A percentile compares a stretch with the other conserved stretches of the same genome.
Conservation (phyloP, 2,113 vertebrate genomes). For the Phoxinus phoxinus region DNA sequence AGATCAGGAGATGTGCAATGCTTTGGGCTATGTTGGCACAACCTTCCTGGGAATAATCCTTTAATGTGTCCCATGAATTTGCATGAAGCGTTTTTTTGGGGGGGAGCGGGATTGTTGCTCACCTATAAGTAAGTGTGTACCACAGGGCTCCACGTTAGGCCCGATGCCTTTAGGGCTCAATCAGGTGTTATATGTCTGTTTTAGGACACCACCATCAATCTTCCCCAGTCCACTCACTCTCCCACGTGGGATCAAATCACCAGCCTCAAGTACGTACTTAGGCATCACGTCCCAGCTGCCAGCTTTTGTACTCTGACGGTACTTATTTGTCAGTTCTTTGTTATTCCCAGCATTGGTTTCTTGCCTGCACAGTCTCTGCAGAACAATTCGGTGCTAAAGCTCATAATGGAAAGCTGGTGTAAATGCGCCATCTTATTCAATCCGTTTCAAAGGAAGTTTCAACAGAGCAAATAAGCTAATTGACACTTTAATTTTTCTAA, state of each 20-base stretch:
- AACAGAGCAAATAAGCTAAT: background rate
- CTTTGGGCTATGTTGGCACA: constrained; percentile 69
- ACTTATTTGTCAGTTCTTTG: constrained; percentile 53
- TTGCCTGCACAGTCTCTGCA: constrained; percentile 35
- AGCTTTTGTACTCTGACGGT: constrained; percentile 39
- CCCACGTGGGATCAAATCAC: constrained; percentile 68
- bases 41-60: constrained; percentile 72
- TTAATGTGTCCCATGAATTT: constrained; percentile 74
- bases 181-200: constrained; percentile 78
- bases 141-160: constrained; percentile 60
- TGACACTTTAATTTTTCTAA: constrained; percentile 39
- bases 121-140: constrained; percentile 65
- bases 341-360: constrained; percentile 39
- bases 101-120: constrained; percentile 63
- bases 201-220: constrained; percentile 77
- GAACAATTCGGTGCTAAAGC: constrained; percentile 23
- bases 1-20: constrained; percentile 71
- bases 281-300: constrained; percentile 27
- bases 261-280: constrained; percentile 60
- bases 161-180: constrained; percentile 72
- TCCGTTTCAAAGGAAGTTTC: constrained; percentile 21
- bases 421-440: constrained; percentile 41
- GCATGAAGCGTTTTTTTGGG: constrained; percentile 60
- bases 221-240: constrained; percentile 65
- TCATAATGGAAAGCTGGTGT: constrained; percentile 20